Evolutionary conservation across 1,140 invertebrate species (phyloP).

Genomic region (Limonius californicus): DNA sequence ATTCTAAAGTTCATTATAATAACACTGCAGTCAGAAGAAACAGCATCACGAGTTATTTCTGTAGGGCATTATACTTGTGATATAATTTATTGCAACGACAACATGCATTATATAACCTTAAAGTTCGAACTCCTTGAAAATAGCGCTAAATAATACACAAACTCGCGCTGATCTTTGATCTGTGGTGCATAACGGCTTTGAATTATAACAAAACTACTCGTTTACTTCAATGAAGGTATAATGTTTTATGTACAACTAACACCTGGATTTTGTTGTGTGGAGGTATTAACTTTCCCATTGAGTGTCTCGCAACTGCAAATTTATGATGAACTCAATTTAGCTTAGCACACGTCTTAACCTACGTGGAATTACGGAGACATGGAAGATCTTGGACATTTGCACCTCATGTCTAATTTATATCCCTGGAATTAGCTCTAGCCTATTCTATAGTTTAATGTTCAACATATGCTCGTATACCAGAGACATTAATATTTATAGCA

Average conservation of each 20-base stretch:
- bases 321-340: constrained; percentile 1
- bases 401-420: constrained; percentile 2
- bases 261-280: not conserved
- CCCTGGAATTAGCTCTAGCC: not conserved
- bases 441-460: not conserved
- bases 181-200: too few species aligned
- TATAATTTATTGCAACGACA: too few species aligned
- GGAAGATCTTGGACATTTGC: not conserved
- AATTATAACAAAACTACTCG: not conserved
- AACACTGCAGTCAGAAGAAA: too few species aligned
- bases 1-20: too few species aligned
- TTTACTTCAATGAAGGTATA: not conserved
- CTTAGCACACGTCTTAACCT: not conserved
- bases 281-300: constrained; percentile 1
- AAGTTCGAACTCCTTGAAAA: too few species aligned
- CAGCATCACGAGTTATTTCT: too few species aligned
- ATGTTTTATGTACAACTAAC: constrained; percentile 4
- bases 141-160: too few species aligned
- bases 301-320: constrained; percentile 1
- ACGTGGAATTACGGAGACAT: too few species aligned
- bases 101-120: too few species aligned
- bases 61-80: too few species aligned
- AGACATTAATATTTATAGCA: constrained; percentile 1
- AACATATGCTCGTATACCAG: not conserved
- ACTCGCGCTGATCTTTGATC: too few species aligned